Evolutionary conservation across 2,888 invertebrate species (phyloP).

Genomic region (Himalopsyche anomala): DNA sequence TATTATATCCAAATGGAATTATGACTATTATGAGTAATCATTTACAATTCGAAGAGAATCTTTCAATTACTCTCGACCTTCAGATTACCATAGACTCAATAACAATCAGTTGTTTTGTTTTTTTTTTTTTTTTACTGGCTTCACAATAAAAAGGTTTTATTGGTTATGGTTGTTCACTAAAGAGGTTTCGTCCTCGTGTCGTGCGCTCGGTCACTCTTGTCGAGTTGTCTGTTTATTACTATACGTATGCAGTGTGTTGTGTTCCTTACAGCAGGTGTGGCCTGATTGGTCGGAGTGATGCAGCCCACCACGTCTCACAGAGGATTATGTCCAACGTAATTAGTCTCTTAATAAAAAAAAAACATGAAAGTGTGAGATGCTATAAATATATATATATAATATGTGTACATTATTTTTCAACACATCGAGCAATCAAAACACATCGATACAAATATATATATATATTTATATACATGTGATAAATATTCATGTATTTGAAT

Average conservation of each 20-base stretch:
- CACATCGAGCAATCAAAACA: conserved; percentile 56
- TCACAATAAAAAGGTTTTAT: conserved; percentile 26
- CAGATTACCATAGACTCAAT: conserved; percentile 9
- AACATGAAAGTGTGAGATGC: conserved; percentile 66
- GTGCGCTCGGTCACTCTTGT: conserved; percentile 17
- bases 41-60: conserved; percentile 25
- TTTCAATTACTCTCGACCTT: neutral
- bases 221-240: conserved; percentile 51
- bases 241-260: conserved; percentile 65
- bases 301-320: conserved; percentile 49
- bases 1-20: conserved; percentile 1
- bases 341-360: conserved; percentile 63
- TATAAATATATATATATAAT: conserved; percentile 64
- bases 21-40: neutral
- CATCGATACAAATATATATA: conserved; percentile 63
- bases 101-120: neutral
- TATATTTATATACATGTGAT: conserved; percentile 61
- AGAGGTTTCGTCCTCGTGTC: conserved; percentile 20
- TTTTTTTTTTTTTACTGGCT: conserved; percentile 8
- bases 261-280: conserved; percentile 65
- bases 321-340: conserved; percentile 64
- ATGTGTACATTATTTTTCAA: conserved; percentile 34
- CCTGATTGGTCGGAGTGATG: conserved; percentile 51
- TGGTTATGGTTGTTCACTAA: conserved; percentile 37
- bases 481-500: conserved; percentile 64